A percentile compares a stretch with the other conserved stretches of the same genome.
Evolutionary conservation across 1,140 invertebrate genomes (phyloP).

Genomic region (Cotesia glomerata): DNA sequence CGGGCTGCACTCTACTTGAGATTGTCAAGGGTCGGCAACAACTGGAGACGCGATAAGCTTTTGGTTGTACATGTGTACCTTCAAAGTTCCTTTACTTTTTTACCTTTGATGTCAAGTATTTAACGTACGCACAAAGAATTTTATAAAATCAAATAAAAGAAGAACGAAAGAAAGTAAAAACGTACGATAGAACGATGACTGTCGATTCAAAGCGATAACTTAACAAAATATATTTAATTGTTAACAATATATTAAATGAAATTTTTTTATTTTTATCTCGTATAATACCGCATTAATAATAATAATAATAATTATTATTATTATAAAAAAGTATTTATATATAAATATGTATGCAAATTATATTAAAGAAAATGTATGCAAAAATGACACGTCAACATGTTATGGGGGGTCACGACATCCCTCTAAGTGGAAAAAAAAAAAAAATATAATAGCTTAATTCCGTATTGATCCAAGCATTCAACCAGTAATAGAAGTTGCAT

Average conservation of each 20-base stretch:
- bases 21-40: conserved; percentile 36
- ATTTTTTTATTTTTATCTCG: no score
- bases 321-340: no score
- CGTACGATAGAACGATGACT: background rate
- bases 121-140: conserved; percentile 35
- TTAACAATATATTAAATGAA: no score
- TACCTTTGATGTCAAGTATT: conserved; percentile 42
- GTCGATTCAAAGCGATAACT: background rate
- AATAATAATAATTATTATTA: no score
- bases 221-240: no score
- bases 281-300: no score
- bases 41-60: conserved; percentile 38
- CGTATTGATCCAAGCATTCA: conserved; percentile 43
- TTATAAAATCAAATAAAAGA: conserved; percentile 39
- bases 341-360: no score
- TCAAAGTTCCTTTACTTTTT: conserved; percentile 37
- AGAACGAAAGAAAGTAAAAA: background rate
- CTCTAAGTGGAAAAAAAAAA: conserved; percentile 25
- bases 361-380: background rate
- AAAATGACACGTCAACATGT: background rate
- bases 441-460: conserved; percentile 52
- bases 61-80: conserved; percentile 40
- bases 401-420: background rate
- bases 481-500: background rate
- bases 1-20: conserved; percentile 34